Percentiles rank a stretch among this genome's conserved stretches.
These are phyloP conservation scores for Nycteola revayana DNA, from an alignment of 2,888 invertebrate species.

Conservation along the genomic window DNA sequence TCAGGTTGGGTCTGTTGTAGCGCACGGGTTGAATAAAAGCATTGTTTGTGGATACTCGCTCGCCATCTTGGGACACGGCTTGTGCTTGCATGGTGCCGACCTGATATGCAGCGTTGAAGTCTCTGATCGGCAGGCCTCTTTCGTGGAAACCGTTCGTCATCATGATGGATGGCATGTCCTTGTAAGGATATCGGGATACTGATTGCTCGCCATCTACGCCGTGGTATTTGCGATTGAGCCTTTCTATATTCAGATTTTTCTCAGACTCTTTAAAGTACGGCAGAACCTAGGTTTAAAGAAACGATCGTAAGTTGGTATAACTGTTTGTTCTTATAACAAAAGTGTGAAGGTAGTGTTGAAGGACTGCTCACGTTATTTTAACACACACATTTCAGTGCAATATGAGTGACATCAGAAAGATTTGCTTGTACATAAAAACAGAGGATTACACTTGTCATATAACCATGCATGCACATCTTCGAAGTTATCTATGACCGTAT, in stretches of 20 bases:
- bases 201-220: constrained; percentile 81
- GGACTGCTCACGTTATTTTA: too few relatives aligned
- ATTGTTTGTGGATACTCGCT: constrained; percentile 82
- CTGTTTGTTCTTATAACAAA: too few relatives aligned
- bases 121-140: constrained; percentile 78
- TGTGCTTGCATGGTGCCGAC: constrained; percentile 82
- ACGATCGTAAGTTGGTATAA: too few relatives aligned
- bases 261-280: constrained; percentile 85
- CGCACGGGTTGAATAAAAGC: constrained; percentile 86
- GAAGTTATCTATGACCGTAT: too few relatives aligned
- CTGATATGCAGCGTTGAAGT: constrained; percentile 79
- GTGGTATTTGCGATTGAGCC: constrained; percentile 78
- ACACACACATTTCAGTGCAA: too few relatives aligned
- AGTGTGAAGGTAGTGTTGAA: too few relatives aligned
- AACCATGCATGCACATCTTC: too few relatives aligned
- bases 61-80: constrained; percentile 76
- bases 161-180: constrained; percentile 78
- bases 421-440: too few relatives aligned
- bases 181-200: constrained; percentile 82
- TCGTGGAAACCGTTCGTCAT: constrained; percentile 81
- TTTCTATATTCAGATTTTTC: constrained; percentile 77
- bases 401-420: too few relatives aligned
- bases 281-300: too few relatives aligned
- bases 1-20: constrained; percentile 72
- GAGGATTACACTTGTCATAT: too few relatives aligned